These are phyloP conservation scores for Ochropleura plecta DNA, from an alignment of 2,888 invertebrate genomes.

Conservation along the genomic window DNA sequence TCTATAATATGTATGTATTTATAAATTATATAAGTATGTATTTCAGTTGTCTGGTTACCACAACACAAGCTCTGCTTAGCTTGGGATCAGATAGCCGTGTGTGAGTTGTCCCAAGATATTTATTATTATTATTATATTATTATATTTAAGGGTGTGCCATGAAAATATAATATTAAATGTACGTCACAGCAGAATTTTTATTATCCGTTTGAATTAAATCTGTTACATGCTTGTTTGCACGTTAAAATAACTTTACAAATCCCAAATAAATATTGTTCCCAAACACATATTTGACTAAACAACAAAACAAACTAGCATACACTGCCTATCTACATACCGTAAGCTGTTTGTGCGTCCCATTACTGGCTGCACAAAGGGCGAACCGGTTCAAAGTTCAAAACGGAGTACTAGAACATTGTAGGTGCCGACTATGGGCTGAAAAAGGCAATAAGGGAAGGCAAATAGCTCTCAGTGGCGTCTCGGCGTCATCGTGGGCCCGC, in stretches of 20 bases:
- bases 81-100: too few relatives aligned
- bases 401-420: constrained; percentile 52
- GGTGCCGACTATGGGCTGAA: constrained; percentile 64
- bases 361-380: constrained; percentile 53
- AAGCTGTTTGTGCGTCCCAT: constrained; percentile 47
- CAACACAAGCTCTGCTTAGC: too few relatives aligned
- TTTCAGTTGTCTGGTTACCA: too few relatives aligned
- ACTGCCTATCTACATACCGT: constrained; percentile 6
- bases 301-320: constrained; percentile 33
- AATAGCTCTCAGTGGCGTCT: constrained; percentile 62
- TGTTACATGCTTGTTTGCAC: not conserved
- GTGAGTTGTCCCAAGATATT: too few relatives aligned
- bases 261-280: constrained; percentile 32
- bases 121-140: too few relatives aligned
- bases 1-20: too few relatives aligned
- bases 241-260: constrained; percentile 16
- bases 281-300: constrained; percentile 28
- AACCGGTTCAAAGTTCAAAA: constrained; percentile 56
- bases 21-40: too few relatives aligned
- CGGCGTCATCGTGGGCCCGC: constrained; percentile 56
- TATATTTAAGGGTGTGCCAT: not conserved
- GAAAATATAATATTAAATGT: not conserved
- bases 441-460: constrained; percentile 71
- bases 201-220: too few relatives aligned
- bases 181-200: not conserved